Evolutionary conservation across 2,888 invertebrate genomes (phyloP).

Genomic region (Synanthedon tipuliformis): DNA sequence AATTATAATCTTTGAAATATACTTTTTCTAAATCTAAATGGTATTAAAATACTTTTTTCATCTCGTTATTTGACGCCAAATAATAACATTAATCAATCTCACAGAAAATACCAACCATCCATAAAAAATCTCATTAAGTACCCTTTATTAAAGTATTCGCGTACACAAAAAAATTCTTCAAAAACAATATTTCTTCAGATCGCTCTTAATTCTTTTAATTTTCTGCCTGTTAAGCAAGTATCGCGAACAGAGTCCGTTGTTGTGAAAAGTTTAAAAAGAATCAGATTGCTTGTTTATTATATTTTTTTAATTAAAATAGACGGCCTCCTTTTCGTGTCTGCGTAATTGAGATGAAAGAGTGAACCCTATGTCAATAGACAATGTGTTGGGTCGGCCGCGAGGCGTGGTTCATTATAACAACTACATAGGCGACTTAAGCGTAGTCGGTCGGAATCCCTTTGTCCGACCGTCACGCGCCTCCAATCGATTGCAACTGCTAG

Average conservation of each 20-base stretch:
- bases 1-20: too few species aligned
- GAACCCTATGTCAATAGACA: slow-evolving; percentile 26
- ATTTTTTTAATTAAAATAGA: too few species aligned
- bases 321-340: slow-evolving; percentile 19
- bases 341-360: slow-evolving; percentile 17
- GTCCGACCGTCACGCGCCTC: slow-evolving; percentile 38
- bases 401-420: slow-evolving; percentile 40
- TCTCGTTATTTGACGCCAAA: too few species aligned
- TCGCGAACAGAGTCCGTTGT: slow-evolving; percentile 41
- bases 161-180: slow-evolving; percentile 27
- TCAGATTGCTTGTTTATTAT: too few species aligned
- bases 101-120: background rate
- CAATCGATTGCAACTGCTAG: slow-evolving; percentile 30
- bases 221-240: slow-evolving; percentile 49
- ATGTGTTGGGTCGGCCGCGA: slow-evolving; percentile 23
- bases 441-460: slow-evolving; percentile 37
- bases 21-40: too few species aligned
- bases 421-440: slow-evolving; percentile 1
- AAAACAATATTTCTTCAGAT: slow-evolving; percentile 32
- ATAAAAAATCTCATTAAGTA: background rate
- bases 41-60: too few species aligned
- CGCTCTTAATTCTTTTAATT: slow-evolving; percentile 45
- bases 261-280: slow-evolving; percentile 32
- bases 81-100: too few species aligned
- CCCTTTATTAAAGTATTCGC: slow-evolving; percentile 17